Evolutionary conservation across 2,113 vertebrate species (phyloP).

Genomic region (Australoheros scitulus): DNA sequence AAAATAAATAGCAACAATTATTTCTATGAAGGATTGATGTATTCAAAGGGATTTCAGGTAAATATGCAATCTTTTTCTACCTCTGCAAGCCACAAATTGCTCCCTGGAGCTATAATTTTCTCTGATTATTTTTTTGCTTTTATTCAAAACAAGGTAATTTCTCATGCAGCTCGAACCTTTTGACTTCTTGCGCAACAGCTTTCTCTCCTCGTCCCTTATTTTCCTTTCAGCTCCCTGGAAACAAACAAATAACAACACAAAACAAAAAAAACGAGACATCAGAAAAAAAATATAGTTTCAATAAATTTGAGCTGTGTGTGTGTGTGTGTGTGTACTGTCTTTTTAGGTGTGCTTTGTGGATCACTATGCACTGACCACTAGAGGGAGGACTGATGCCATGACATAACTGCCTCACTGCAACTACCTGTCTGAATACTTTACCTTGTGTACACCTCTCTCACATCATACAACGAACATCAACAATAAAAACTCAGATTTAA

Average conservation of each 20-base stretch:
- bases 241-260: not conserved
- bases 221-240: constrained; percentile 95
- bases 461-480: not conserved
- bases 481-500: not conserved
- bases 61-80: too few relatives aligned
- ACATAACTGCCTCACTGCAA: not conserved
- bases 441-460: not conserved
- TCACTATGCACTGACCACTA: constrained; percentile 58
- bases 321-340: not conserved
- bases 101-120: not conserved
- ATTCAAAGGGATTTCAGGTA: not conserved
- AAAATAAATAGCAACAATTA: not conserved
- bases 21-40: not conserved
- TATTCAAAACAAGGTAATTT: not conserved
- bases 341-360: not conserved
- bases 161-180: constrained; percentile 82
- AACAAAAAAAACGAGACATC: not conserved
- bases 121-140: not conserved
- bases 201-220: constrained; percentile 96
- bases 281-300: not conserved
- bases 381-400: constrained; percentile 59
- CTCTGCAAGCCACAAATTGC: not conserved
- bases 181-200: constrained; percentile 92
- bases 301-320: not conserved
- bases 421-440: not conserved